These are phyloP conservation scores for Cancer borealis DNA, from an alignment of 2,888 invertebrate species.

Conservation along the genomic window DNA sequence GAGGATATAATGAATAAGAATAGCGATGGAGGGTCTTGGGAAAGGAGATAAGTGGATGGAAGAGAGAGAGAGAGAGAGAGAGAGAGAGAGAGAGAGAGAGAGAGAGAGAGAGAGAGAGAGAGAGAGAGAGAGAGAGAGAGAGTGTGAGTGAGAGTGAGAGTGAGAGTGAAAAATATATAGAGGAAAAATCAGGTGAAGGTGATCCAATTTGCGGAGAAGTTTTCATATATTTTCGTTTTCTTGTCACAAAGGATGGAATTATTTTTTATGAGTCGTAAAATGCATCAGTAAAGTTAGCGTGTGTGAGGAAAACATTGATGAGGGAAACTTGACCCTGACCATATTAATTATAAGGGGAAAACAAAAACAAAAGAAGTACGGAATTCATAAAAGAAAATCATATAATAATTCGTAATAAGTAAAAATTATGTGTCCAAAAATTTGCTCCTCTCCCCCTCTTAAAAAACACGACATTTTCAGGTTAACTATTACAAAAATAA, in stretches of 20 bases:
- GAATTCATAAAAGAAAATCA: too few species aligned
- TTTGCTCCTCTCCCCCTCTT: too few species aligned
- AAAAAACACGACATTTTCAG: too few species aligned
- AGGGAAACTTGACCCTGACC: not conserved
- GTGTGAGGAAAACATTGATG: not conserved
- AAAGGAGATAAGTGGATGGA: not conserved
- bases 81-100: constrained; percentile 43
- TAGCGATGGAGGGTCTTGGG: not conserved
- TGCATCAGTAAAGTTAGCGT: not conserved
- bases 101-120: constrained; percentile 57
- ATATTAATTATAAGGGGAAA: not conserved
- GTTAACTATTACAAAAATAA: too few species aligned
- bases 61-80: constrained; percentile 21
- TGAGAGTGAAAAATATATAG: not conserved
- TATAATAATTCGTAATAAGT: too few species aligned
- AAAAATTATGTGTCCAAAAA: too few species aligned
- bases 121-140: constrained; percentile 37
- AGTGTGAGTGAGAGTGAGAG: constrained; percentile 46
- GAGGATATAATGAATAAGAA: constrained; percentile 34
- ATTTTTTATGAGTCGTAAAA: not conserved
- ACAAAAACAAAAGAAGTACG: not conserved
- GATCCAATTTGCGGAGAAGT: not conserved
- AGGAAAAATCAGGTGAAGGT: constrained; percentile 11
- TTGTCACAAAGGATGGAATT: not conserved
- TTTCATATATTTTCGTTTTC: not conserved